Base-by-base conservation (phyloP, 1,140 invertebrate species). In the Pogonognathellus flavescens region DNA sequence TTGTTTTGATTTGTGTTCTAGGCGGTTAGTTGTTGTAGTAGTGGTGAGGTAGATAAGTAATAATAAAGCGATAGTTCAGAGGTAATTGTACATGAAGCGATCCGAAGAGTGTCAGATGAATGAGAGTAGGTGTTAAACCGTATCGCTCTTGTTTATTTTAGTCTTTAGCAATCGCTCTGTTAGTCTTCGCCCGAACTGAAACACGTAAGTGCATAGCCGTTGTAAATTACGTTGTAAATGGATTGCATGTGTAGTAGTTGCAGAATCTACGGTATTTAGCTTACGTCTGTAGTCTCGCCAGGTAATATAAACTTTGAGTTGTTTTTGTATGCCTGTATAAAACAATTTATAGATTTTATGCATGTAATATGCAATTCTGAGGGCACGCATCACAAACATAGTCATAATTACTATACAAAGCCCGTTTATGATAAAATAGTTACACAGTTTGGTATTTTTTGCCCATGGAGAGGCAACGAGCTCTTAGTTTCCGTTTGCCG, bases 1-100 rank as follows among this genome's bases (percentile, higher is more conserved):
- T 76, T 50, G 70, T 76, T 76, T 76, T 76, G 70, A 76, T 49
- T 76, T 76, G 70, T 76, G 70, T 76, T n/a, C n/a, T 76, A 18
- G 25, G 70, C 49, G 70, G 18, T 76, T 76, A 31, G 25, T 76
- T 76, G 70, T 49, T 25, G 70, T 76, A 31, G 60, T 18, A 62
- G 22, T 25, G 62, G 25, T 66, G 14, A 66, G 25, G 62, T 10
- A 76, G 70, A 76, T 76, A 76, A 25, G 9, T 66, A 66, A 31
- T 62, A 20, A 22, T 66, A 66, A 66, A 25, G 20, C 22, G 62
- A 25, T 66, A 55, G 53, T 11, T 55, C 16, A 55, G 53, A 55
- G 53, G 53, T 11, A 55, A 55, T 55, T 41, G 31, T 41, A 41
- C 31, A 41, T 41, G 31, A n/a, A n/a, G n/a, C n/a, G n/a, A n/a